Evolutionary conservation across 2,888 invertebrate species (phyloP).

Genomic region (Vesta saturnalis): DNA sequence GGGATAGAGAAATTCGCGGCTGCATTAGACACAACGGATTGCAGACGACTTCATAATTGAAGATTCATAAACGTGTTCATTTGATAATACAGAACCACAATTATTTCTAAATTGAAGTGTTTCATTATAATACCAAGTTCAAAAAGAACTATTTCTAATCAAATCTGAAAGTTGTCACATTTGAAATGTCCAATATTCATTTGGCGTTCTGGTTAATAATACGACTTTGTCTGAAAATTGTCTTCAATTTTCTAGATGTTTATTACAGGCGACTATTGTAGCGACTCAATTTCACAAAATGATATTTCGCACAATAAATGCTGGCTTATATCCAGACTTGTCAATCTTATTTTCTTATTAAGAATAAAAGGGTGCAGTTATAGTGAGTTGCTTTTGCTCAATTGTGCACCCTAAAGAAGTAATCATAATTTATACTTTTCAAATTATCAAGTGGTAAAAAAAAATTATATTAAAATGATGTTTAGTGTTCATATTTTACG

Average conservation of each 20-base stretch:
- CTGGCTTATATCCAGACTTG: conserved; percentile 39
- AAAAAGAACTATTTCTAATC: conserved; percentile 35
- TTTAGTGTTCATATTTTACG: neutral
- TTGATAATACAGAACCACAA: conserved; percentile 20
- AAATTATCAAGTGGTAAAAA: no score
- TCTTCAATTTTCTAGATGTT: conserved; percentile 48
- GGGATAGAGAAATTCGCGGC: conserved; percentile 52
- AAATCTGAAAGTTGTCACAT: conserved; percentile 37
- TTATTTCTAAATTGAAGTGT: conserved; percentile 13
- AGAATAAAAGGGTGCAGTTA: conserved; percentile 29
- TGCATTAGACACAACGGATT: conserved; percentile 55
- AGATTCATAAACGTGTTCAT: conserved; percentile 45
- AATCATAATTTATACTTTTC: neutral
- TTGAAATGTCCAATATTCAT: conserved; percentile 43
- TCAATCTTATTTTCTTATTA: conserved; percentile 41
- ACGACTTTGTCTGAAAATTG: conserved; percentile 41
- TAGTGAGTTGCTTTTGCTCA: conserved; percentile 18
- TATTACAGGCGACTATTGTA: conserved; percentile 46
- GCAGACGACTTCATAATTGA: conserved; percentile 57
- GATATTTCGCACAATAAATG: conserved; percentile 44
- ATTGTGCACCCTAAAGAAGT: neutral
- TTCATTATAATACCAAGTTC: neutral
- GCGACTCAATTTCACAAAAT: conserved; percentile 43
- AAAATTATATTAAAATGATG: neutral
- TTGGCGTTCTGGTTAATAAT: conserved; percentile 44